Conservation (phyloP, 1,140 invertebrate genomes). For the Aphis gossypii region DNA sequence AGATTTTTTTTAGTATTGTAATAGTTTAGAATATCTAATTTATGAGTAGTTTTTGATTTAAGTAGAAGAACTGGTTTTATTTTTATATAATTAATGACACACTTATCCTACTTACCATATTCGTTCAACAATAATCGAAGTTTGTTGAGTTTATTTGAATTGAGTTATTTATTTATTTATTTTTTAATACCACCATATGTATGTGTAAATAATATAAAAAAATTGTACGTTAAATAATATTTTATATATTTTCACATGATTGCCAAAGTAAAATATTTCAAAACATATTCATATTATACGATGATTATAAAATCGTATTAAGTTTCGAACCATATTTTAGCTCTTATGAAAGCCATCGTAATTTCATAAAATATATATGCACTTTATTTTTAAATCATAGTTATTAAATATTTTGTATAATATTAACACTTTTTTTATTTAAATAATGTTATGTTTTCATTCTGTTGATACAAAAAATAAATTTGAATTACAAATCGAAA, state of each 20-base stretch:
- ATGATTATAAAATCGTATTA: neutral
- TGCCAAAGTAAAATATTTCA: neutral
- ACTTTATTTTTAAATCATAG: neutral
- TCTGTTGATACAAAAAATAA: neutral
- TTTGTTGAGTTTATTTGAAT: slow-evolving; percentile 21
- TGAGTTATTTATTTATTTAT: neutral
- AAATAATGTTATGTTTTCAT: neutral
- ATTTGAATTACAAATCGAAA: neutral
- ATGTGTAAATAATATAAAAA: neutral
- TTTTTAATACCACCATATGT: neutral
- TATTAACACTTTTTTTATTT: neutral
- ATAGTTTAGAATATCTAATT: slow-evolving; percentile 13
- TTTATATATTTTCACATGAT: neutral
- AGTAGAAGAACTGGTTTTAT: slow-evolving; percentile 26
- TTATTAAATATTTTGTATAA: neutral
- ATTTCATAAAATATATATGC: neutral
- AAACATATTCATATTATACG: neutral
- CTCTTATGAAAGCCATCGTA: neutral
- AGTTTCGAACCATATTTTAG: neutral
- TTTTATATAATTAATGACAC: slow-evolving; percentile 16
- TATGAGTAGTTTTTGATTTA: neutral
- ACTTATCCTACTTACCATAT: neutral
- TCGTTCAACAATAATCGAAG: neutral
- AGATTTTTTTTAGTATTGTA: neutral
- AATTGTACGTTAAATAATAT: neutral